Conservation (phyloP, 1,140 invertebrate genomes). For the Drosophila kohkoa region DNA sequence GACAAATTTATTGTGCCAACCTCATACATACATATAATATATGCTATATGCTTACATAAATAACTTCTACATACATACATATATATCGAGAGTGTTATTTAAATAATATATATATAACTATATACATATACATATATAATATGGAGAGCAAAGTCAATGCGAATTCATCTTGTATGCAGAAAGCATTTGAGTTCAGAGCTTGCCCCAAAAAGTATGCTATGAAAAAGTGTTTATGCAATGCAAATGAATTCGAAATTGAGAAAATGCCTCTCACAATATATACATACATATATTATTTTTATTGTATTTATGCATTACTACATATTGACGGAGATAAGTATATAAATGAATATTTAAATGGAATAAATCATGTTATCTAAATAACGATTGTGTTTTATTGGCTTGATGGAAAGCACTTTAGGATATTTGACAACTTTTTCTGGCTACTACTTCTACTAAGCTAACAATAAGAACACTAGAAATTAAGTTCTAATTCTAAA, state of each 20-base stretch:
- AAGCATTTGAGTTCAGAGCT: not conserved
- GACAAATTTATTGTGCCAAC: not conserved
- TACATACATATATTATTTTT: slow-evolving; percentile 15
- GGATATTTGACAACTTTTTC: too few species aligned
- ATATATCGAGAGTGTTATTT: slow-evolving; percentile 19
- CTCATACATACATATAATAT: slow-evolving; percentile 42
- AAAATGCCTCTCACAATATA: not conserved
- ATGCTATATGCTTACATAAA: not conserved
- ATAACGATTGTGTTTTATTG: not conserved
- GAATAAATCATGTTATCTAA: slow-evolving; percentile 38
- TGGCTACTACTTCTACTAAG: too few species aligned
- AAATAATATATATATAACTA: slow-evolving; percentile 15
- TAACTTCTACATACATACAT: slow-evolving; percentile 6
- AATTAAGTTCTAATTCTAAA: too few species aligned
- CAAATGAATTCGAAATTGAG: not conserved
- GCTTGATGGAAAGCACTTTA: too few species aligned
- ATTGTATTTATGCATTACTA: slow-evolving; percentile 14
- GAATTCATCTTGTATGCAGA: not conserved
- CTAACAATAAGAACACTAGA: too few species aligned
- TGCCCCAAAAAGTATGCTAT: slow-evolving; percentile 6
- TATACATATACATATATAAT: slow-evolving; percentile 14
- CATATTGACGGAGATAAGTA: slow-evolving; percentile 21
- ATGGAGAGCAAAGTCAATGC: slow-evolving; percentile 5
- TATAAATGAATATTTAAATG: slow-evolving; percentile 19
- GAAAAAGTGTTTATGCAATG: not conserved